These are phyloP conservation scores for Oophaga sylvatica DNA, from an alignment of 2,797 vertebrate species.

Conservation along the genomic window DNA sequence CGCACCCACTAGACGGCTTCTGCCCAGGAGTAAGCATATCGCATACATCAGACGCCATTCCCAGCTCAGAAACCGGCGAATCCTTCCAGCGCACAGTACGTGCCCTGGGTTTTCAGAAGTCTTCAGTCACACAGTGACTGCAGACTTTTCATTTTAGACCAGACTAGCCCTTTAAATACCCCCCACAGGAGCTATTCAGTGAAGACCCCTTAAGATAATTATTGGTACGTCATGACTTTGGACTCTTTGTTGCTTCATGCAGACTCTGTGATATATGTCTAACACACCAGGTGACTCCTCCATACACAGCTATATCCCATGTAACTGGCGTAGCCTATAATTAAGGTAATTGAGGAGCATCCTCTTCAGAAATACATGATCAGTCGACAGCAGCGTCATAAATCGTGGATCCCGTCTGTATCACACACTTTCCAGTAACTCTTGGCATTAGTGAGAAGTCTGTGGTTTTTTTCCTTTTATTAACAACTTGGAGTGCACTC, in stretches of 20 bases:
- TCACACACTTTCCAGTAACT: slow-evolving; percentile 43
- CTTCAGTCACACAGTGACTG: no score
- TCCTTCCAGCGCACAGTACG: no score
- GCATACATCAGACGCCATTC: no score
- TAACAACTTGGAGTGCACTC: slow-evolving; percentile 23
- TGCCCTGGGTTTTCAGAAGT: no score
- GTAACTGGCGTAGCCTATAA: slow-evolving; percentile 19
- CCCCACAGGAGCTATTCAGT: no score
- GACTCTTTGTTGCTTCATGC: not conserved
- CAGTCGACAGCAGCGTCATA: slow-evolving; percentile 41
- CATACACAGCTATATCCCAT: slow-evolving; percentile 3
- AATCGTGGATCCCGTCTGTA: slow-evolving; percentile 30
- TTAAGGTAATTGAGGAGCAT: slow-evolving; percentile 38
- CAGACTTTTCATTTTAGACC: no score
- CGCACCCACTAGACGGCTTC: no score
- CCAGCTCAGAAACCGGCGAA: no score
- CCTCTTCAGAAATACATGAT: slow-evolving; percentile 5
- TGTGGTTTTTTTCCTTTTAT: slow-evolving; percentile 43
- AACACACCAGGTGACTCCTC: slow-evolving; percentile 2
- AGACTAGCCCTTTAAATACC: no score
- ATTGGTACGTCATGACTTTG: not conserved
- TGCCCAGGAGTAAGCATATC: no score
- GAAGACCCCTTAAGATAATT: no score
- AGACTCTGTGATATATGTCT: not conserved
- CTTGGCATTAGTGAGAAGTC: slow-evolving; percentile 34